A percentile compares a stretch with the other conserved stretches of the same genome.
Conservation (phyloP, 2,888 invertebrate genomes). For the Himalopsyche anomala region DNA sequence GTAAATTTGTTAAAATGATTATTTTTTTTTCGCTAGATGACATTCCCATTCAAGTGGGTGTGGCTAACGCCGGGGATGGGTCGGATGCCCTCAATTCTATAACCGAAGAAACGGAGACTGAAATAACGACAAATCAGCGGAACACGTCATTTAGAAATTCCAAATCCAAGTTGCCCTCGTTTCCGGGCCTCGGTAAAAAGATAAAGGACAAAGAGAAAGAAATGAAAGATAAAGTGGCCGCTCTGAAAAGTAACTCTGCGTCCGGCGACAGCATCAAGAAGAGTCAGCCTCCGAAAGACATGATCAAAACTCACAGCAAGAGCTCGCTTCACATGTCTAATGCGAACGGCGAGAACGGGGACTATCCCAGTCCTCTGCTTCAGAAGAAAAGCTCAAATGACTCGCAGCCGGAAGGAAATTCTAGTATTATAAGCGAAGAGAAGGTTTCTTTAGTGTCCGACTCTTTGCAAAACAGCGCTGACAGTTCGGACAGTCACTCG, state of each 20-base stretch:
- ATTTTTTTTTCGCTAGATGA: conserved; percentile 80
- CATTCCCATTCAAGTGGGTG: conserved; percentile 89
- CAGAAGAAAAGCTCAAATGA: conserved; percentile 73
- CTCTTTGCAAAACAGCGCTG: conserved; percentile 70
- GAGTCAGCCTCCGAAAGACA: conserved; percentile 71
- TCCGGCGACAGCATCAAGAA: conserved; percentile 72
- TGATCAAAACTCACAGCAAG: conserved; percentile 73
- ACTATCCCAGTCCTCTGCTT: conserved; percentile 70
- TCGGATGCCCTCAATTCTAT: conserved; percentile 81
- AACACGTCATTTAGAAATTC: conserved; percentile 75
- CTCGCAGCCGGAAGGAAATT: conserved; percentile 72
- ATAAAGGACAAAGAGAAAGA: conserved; percentile 73
- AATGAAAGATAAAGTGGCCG: conserved; percentile 69
- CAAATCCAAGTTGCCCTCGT: conserved; percentile 80
- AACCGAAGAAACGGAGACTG: conserved; percentile 81
- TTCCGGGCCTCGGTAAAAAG: conserved; percentile 82
- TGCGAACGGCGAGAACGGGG: conserved; percentile 73
- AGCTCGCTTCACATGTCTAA: conserved; percentile 72
- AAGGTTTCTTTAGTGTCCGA: conserved; percentile 70
- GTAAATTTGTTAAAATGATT: not conserved
- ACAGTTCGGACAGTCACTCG: conserved; percentile 75
- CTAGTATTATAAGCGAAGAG: conserved; percentile 72
- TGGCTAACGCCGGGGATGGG: conserved; percentile 79
- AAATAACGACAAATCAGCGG: conserved; percentile 75
- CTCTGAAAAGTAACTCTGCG: conserved; percentile 72